Evolutionary conservation across 2,113 vertebrate genomes (phyloP).

Genomic region (Eira barbara): DNA sequence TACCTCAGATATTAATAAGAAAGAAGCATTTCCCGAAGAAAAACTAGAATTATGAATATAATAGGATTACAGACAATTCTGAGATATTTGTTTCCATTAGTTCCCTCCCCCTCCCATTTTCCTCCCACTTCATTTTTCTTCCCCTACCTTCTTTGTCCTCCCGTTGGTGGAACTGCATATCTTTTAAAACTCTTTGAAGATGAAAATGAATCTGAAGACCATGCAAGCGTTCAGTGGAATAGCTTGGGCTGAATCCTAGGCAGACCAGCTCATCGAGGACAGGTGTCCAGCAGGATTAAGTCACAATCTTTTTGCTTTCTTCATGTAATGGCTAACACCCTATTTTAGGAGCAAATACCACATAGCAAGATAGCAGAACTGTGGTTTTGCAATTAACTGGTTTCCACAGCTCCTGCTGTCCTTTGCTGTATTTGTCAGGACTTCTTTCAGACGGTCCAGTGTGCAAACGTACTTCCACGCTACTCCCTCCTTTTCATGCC

Average conservation of each 20-base stretch:
- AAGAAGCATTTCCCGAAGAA: not conserved
- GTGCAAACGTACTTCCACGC: not conserved
- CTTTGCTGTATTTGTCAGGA: not conserved
- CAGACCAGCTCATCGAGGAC: not conserved
- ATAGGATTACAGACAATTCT: not conserved
- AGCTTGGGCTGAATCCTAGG: not conserved
- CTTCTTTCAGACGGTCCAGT: not conserved
- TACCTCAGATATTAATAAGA: not conserved
- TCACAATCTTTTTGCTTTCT: not conserved
- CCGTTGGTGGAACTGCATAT: not conserved
- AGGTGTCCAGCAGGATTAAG: not conserved
- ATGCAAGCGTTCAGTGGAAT: not conserved
- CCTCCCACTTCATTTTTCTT: not conserved
- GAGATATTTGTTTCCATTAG: not conserved
- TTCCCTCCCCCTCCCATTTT: too few species aligned
- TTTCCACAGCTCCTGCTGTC: not conserved
- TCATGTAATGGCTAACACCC: not conserved
- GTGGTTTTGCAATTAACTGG: not conserved
- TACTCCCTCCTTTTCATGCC: fast-evolving
- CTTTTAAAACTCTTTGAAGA: constrained; percentile 16
- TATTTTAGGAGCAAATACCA: not conserved
- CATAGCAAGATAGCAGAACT: not conserved
- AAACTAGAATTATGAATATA: not conserved
- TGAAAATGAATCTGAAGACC: not conserved
- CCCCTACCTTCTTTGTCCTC: not conserved